phyloP scores from a whole-genome alignment of 2,797 vertebrate species.

The Mastacembelus armatus region DNA sequence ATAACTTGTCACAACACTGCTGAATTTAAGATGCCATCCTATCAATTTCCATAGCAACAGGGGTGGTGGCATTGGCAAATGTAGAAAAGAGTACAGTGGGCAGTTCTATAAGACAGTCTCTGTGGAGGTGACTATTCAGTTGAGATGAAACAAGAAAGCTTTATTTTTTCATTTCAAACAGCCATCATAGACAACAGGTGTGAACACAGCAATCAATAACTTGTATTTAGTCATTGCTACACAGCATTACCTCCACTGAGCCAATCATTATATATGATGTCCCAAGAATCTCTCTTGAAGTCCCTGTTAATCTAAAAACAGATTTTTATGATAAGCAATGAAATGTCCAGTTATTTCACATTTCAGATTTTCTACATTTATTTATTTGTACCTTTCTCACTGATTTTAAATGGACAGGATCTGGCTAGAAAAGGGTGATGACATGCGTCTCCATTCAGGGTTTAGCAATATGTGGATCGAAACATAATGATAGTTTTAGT shows the following conservation, averaged over 20 bases:
- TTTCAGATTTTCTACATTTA: neutral
- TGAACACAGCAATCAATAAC: neutral
- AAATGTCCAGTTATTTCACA: too few species aligned
- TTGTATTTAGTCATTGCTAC: neutral
- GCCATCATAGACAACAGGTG: neutral
- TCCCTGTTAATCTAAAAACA: too few species aligned
- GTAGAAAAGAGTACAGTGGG: slow-evolving; percentile 12
- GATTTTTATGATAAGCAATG: too few species aligned
- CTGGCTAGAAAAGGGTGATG: neutral
- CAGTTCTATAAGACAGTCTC: slow-evolving; percentile 9
- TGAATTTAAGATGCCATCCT: slow-evolving; percentile 49
- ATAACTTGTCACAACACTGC: slow-evolving; percentile 68
- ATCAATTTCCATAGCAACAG: slow-evolving; percentile 67
- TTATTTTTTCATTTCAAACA: neutral
- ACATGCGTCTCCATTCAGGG: neutral
- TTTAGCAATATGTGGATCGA: too few species aligned
- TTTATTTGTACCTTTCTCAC: neutral
- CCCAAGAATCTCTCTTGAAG: neutral
- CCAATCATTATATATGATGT: neutral
- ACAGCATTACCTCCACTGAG: too few species aligned
- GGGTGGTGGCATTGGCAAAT: slow-evolving; percentile 33
- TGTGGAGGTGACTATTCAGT: slow-evolving; percentile 12
- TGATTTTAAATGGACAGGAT: too few species aligned
- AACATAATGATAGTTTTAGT: too few species aligned
- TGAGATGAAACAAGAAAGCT: neutral